Conservation (phyloP, 2,888 invertebrate species). For the Dolichopus griseipennis region DNA sequence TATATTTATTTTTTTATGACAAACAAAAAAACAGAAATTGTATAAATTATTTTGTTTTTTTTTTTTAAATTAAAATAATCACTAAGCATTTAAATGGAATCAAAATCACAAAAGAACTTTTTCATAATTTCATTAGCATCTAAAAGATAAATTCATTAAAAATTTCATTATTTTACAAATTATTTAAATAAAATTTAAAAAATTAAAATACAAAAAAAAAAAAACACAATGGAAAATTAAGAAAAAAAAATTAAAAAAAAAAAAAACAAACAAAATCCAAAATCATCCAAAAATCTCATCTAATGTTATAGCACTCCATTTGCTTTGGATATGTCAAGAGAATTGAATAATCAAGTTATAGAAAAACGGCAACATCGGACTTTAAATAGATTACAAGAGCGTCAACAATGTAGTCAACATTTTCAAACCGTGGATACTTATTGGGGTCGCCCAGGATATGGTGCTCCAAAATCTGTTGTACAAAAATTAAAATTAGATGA, state of each 20-base stretch:
- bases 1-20: not conserved
- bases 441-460: slow-evolving; percentile 71
- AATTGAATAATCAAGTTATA: slow-evolving; percentile 48
- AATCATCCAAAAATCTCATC: not conserved
- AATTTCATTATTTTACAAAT: not conserved
- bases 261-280: not conserved
- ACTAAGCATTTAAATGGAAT: not conserved
- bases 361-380: slow-evolving; percentile 43
- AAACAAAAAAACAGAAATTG: not conserved
- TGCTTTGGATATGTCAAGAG: slow-evolving; percentile 22
- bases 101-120: not conserved
- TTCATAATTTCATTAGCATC: not conserved
- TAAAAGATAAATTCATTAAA: not conserved
- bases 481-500: slow-evolving; percentile 43
- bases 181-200: not conserved
- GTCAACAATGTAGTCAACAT: slow-evolving; percentile 58
- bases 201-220: not conserved
- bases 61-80: not conserved
- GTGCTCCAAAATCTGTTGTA: slow-evolving; percentile 36
- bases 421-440: slow-evolving; percentile 67
- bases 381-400: slow-evolving; percentile 45
- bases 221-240: not conserved
- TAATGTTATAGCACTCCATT: not conserved
- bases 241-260: not conserved
- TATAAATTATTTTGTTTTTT: not conserved